A percentile compares a stretch with the other conserved stretches of the same genome.
These are phyloP conservation scores for Achlya flavicornis DNA, from an alignment of 2,888 invertebrate genomes.

Conservation along the genomic window DNA sequence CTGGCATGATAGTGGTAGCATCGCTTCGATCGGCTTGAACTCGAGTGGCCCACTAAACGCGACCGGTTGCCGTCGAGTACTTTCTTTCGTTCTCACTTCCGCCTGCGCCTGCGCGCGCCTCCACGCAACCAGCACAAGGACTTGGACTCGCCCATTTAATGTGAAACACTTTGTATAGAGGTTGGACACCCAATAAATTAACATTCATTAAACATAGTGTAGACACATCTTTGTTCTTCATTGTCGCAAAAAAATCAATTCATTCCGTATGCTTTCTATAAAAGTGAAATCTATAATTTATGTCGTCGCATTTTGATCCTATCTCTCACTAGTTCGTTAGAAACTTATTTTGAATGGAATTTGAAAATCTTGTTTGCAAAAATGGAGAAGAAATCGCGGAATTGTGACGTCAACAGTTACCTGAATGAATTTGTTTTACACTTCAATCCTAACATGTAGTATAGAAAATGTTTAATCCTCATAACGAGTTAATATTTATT, in stretches of 20 bases:
- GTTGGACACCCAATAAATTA: constrained; percentile 16
- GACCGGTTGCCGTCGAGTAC: constrained; percentile 75
- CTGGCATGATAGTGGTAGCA: constrained; percentile 6
- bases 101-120: constrained; percentile 68
- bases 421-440: not conserved
- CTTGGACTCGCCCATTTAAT: constrained; percentile 51
- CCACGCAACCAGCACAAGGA: constrained; percentile 76
- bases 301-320: constrained; percentile 6
- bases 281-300: constrained; percentile 21
- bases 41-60: constrained; percentile 70
- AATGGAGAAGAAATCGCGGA: not conserved
- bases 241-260: not conserved
- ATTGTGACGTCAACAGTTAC: not conserved
- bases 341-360: not conserved
- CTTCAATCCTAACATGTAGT: not conserved
- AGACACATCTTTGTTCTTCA: constrained; percentile 11
- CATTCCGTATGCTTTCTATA: constrained; percentile 17
- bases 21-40: constrained; percentile 34
- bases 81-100: constrained; percentile 83
- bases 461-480: too few species aligned
- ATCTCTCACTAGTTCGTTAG: not conserved
- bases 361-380: not conserved
- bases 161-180: constrained; percentile 26
- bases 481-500: too few species aligned
- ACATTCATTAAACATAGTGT: constrained; percentile 14